phyloP scores from a whole-genome alignment of 2,888 invertebrate genomes.

The Caenorhabditis sp. region DNA sequence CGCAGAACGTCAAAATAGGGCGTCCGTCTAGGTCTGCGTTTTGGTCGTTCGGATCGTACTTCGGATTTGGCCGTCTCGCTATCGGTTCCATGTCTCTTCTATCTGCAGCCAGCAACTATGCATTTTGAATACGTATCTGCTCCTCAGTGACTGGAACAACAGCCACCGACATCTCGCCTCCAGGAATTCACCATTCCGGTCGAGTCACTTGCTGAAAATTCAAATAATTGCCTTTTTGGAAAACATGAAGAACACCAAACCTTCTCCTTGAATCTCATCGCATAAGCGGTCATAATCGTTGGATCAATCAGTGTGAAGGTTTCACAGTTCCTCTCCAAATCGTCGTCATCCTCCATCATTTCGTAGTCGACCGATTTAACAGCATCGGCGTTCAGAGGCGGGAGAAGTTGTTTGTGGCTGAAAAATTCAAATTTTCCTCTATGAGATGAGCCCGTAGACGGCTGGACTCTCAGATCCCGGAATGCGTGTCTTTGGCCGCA shows the following conservation, averaged over 20 bases:
- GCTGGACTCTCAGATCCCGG: too few species aligned
- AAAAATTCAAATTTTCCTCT: too few species aligned
- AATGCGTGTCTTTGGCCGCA: too few species aligned
- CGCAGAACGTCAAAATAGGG: slow-evolving; percentile 12
- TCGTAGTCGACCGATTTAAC: too few species aligned
- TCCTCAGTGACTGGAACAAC: neutral
- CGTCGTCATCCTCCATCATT: too few species aligned
- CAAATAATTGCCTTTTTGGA: neutral
- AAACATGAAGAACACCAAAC: too few species aligned
- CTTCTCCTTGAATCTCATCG: too few species aligned
- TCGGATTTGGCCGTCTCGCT: neutral
- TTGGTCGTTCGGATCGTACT: neutral
- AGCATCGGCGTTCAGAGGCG: too few species aligned
- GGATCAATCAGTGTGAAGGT: neutral
- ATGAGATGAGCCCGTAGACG: too few species aligned
- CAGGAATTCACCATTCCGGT: neutral
- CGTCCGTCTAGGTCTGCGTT: slow-evolving; percentile 25
- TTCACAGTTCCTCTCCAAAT: neutral
- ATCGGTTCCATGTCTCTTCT: neutral
- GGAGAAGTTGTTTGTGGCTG: too few species aligned
- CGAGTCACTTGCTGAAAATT: neutral
- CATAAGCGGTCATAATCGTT: too few species aligned
- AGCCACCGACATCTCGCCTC: slow-evolving; percentile 19
- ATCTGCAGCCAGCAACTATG: neutral
- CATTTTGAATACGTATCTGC: slow-evolving; percentile 1